phyloP scores from a whole-genome alignment of 2,888 invertebrate genomes.

The Nomada goodeniana region DNA sequence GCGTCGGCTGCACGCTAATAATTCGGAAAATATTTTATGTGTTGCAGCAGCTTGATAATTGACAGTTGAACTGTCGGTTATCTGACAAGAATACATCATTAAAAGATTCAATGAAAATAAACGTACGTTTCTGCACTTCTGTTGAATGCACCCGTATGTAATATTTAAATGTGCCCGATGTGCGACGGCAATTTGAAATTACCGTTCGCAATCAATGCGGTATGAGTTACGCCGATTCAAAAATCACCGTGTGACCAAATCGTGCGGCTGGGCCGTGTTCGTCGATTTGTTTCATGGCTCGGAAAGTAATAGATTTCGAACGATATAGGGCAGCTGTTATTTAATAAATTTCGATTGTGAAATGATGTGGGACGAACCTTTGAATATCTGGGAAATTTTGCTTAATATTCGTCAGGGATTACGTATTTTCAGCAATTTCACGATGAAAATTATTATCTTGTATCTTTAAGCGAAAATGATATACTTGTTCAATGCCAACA shows the following conservation, averaged over 20 bases:
- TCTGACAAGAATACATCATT: slow-evolving; percentile 63
- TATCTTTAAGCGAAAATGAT: no score
- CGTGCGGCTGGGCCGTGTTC: neutral
- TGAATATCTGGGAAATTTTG: no score
- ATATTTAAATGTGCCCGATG: slow-evolving; percentile 32
- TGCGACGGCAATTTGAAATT: slow-evolving; percentile 1
- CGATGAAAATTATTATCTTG: neutral
- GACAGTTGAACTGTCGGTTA: slow-evolving; percentile 53
- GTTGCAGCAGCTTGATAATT: slow-evolving; percentile 51
- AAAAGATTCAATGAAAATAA: slow-evolving; percentile 64
- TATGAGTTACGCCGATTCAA: slow-evolving; percentile 23
- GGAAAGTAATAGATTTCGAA: neutral
- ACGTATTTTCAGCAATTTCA: neutral
- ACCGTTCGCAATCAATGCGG: slow-evolving; percentile 41
- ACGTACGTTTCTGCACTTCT: slow-evolving; percentile 27
- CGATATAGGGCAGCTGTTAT: neutral
- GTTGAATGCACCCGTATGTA: slow-evolving; percentile 17
- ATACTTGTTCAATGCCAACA: no score
- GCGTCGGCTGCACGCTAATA: slow-evolving; percentile 15
- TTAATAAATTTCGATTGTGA: neutral
- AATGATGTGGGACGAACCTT: no score
- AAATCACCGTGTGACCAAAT: slow-evolving; percentile 8
- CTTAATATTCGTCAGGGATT: no score
- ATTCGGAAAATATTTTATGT: slow-evolving; percentile 55
- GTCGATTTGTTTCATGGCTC: slow-evolving; percentile 8